Percentiles rank a stretch among this genome's conserved stretches.
Conservation (phyloP, 1,140 invertebrate species). For the Procambarus virginalis region DNA sequence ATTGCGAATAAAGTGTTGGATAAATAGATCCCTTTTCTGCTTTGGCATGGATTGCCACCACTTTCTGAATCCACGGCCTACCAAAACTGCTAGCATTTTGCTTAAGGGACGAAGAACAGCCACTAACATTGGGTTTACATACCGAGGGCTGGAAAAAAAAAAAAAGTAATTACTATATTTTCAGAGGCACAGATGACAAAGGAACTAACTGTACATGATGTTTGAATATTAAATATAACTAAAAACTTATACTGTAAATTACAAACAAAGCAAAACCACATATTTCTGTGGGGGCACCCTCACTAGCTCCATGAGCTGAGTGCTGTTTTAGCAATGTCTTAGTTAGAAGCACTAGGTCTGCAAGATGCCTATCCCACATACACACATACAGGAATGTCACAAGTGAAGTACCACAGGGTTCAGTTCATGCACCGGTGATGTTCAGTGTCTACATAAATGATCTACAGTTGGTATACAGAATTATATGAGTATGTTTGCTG, state of each 20-base stretch:
- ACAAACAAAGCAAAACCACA: neutral
- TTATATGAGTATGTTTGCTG: too few species aligned
- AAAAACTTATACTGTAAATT: neutral
- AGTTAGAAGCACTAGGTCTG: too few species aligned
- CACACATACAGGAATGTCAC: too few species aligned
- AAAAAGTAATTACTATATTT: neutral
- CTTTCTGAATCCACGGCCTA: slow-evolving; percentile 74
- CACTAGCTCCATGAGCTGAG: too few species aligned
- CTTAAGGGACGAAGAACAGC: slow-evolving; percentile 72
- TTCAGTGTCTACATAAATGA: too few species aligned
- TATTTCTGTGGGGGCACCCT: neutral
- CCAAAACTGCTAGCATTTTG: slow-evolving; percentile 73
- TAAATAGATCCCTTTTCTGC: slow-evolving; percentile 72
- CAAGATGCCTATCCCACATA: too few species aligned
- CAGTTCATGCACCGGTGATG: too few species aligned
- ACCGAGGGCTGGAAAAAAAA: slow-evolving; percentile 29
- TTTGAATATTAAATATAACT: too few species aligned
- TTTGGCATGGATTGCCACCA: slow-evolving; percentile 76
- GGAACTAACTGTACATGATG: neutral
- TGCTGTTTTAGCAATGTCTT: too few species aligned
- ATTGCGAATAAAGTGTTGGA: slow-evolving; percentile 72
- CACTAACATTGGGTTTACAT: slow-evolving; percentile 36
- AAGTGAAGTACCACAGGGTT: too few species aligned
- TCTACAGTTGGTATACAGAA: too few species aligned
- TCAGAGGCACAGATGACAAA: neutral